Base-by-base conservation (phyloP, 2,888 invertebrate genomes). In the Polyploca ridens region DNA sequence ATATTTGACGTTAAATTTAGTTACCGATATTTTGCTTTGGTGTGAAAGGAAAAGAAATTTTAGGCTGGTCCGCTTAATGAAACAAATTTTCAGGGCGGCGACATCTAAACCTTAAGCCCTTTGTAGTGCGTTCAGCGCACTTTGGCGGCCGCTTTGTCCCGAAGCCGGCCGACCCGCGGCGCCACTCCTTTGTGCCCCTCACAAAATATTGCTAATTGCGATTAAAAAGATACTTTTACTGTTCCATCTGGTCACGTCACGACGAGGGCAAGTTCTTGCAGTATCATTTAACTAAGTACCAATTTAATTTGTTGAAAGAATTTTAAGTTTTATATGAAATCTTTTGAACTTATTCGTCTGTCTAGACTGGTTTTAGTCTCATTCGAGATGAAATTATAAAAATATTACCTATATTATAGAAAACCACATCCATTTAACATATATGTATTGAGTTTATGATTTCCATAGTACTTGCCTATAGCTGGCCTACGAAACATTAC, bases 21-120 rank as follows among this genome's bases (percentile, higher is more conserved):
- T 82, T 85, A 83, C 78, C 77, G 81, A 79, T 84, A 87, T 89
- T 89, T 83, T 71, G 76, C 77, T 79, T 74, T 76, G 74, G 74
- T 68, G 82, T 83, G 82, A 84, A 84, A 81, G 85, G 80, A 86
- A 90, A 90, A 88, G 87, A 88, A 90, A 90, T 87, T 89, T 87
- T 84, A 77, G 89, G 84, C 78, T 80, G 83, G 84, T 79, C 79
- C 85, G 88, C 83, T 89, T 90, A 92, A 91, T 93, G 92, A 91
- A 91, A 91, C 92, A 90, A 91, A 93, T 91, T 93, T 91, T 88
- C 87, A 85, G 88, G 88, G 88, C 84, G 85, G 89, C 84, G 87
- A 89, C 91, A 87, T 91, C 90, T 90, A 90, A 90, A 88, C 89
- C 89, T 88, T 89, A 87, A 89, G 88, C 86, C 89, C 90, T 93